These are phyloP conservation scores for Philonicus albiceps DNA, from an alignment of 2,888 invertebrate species.

Conservation along the genomic window DNA sequence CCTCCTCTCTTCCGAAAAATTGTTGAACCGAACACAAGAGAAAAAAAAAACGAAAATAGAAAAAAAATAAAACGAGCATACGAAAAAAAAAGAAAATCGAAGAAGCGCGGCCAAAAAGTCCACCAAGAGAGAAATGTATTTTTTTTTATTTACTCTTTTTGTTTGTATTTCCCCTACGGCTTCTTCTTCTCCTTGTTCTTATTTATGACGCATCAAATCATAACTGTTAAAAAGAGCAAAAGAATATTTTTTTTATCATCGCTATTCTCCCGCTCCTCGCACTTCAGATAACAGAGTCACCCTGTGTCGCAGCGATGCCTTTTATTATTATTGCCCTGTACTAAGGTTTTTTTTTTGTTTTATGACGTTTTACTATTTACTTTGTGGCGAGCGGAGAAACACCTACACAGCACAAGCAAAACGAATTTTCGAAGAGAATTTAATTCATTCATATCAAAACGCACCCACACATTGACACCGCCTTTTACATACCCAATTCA, in stretches of 20 bases:
- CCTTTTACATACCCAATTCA: neutral
- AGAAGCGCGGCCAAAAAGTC: neutral
- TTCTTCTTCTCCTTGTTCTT: neutral
- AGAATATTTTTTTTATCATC: neutral
- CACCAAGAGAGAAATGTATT: neutral
- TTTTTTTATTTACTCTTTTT: neutral
- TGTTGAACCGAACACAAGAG: neutral
- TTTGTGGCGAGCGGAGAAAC: neutral
- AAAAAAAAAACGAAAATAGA: neutral
- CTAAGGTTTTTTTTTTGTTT: slow-evolving; percentile 19
- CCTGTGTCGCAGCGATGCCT: neutral
- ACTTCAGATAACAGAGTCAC: neutral
- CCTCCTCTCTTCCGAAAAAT: slow-evolving; percentile 18
- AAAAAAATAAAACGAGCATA: neutral
- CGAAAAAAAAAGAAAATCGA: neutral
- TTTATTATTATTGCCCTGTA: slow-evolving; percentile 1
- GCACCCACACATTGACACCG: neutral
- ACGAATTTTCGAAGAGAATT: neutral
- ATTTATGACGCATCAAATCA: slow-evolving; percentile 36
- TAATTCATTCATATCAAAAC: slow-evolving; percentile 17
- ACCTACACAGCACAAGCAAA: slow-evolving; percentile 8
- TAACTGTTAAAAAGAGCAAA: slow-evolving; percentile 1
- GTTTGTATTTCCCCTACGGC: neutral
- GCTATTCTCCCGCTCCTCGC: neutral
- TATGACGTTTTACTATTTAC: slow-evolving; percentile 37